phyloP scores from a whole-genome alignment of 2,113 vertebrate genomes.

The Aegotheles bennettii region DNA sequence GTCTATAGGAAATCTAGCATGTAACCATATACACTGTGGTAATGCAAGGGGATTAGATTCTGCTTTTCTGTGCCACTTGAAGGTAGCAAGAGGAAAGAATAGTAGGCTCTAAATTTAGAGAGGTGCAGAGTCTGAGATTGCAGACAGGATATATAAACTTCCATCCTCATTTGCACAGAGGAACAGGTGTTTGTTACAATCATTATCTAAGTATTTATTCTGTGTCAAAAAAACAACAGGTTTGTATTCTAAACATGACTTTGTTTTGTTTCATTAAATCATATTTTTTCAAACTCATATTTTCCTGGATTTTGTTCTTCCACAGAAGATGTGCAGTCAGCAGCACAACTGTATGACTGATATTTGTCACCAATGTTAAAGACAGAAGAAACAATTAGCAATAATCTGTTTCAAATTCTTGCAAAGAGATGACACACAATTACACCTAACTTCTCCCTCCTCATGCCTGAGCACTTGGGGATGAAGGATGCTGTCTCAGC shows the following conservation, averaged over 20 bases:
- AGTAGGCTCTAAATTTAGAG: background rate
- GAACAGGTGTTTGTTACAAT: slow-evolving; percentile 1
- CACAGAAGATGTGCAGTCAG: background rate
- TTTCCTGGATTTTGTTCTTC: background rate
- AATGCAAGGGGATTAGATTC: background rate
- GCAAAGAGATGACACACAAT: background rate
- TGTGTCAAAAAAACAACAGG: background rate
- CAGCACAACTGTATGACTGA: background rate
- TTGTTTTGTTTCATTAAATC: background rate
- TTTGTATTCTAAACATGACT: background rate
- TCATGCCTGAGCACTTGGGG: background rate
- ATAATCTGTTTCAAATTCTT: background rate
- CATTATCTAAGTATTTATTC: background rate
- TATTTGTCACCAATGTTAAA: background rate
- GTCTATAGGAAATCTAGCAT: background rate
- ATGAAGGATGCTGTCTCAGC: background rate
- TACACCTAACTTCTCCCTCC: background rate
- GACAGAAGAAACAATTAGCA: background rate
- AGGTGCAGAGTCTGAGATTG: background rate
- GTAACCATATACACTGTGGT: background rate
- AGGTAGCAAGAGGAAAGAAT: background rate
- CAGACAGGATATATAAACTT: background rate
- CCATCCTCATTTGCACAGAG: background rate
- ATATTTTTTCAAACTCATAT: background rate
- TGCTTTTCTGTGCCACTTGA: background rate